Conservation (phyloP, 2,113 vertebrate genomes). For the Pteropus alecto region DNA sequence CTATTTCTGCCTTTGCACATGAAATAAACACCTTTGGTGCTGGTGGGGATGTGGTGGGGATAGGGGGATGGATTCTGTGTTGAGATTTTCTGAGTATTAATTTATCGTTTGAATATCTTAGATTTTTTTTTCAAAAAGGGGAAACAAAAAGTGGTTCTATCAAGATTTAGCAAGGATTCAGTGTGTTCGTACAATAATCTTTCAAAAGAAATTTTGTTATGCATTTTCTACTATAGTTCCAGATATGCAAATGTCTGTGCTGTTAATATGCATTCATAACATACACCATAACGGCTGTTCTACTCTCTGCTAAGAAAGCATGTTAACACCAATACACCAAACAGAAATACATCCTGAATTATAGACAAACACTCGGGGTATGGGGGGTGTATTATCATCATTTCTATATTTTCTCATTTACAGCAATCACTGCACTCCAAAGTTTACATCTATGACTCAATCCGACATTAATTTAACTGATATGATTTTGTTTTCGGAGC, state of each 20-base stretch:
- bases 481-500: not conserved
- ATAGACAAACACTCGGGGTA: not conserved
- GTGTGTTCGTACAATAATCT: conserved; percentile 58
- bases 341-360: conserved; percentile 39
- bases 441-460: not conserved
- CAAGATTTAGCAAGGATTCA: conserved; percentile 45
- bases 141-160: conserved; percentile 33
- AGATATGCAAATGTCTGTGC: conserved; percentile 65
- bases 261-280: conserved; percentile 65
- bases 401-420: not conserved
- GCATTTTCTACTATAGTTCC: conserved; percentile 58
- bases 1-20: conserved; percentile 15
- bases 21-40: conserved; percentile 28
- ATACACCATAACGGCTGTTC: conserved; percentile 29
- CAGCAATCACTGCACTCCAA: not conserved
- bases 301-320: conserved; percentile 56
- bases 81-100: conserved; percentile 27
- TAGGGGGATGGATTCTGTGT: not conserved
- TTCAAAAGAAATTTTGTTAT: conserved; percentile 60
- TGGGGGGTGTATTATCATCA: not conserved
- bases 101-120: conserved; percentile 13
- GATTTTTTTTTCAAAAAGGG: not conserved
- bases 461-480: not conserved
- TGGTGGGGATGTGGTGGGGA: not conserved
- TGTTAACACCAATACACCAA: conserved; percentile 36